Conservation (phyloP, 2,888 invertebrate species). For the Augiades crinisus region DNA sequence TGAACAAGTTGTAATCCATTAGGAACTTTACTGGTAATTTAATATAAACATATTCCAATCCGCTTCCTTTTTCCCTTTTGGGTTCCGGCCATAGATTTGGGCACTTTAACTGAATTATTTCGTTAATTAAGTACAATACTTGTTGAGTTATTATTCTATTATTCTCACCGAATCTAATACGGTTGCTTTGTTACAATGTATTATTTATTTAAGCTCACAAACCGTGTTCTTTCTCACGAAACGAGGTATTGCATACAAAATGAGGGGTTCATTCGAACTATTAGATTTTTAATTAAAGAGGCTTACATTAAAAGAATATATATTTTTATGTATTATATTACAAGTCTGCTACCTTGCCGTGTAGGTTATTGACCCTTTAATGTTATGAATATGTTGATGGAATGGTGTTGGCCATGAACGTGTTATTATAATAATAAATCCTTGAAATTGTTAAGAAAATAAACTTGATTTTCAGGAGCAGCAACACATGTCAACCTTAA, state of each 20-base stretch:
- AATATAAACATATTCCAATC: not conserved
- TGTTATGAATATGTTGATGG: too few species aligned
- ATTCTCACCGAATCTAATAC: not conserved
- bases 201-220: conserved; percentile 53
- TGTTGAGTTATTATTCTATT: not conserved
- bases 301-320: too few species aligned
- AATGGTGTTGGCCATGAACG: too few species aligned
- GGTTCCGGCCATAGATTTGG: not conserved
- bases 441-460: too few species aligned
- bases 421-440: too few species aligned
- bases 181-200: conserved; percentile 40
- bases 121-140: not conserved
- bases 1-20: not conserved
- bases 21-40: not conserved
- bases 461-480: too few species aligned
- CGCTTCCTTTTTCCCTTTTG: not conserved
- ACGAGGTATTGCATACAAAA: conserved; percentile 52
- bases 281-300: not conserved
- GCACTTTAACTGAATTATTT: not conserved
- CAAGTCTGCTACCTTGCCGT: too few species aligned
- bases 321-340: too few species aligned
- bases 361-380: too few species aligned
- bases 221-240: conserved; percentile 49
- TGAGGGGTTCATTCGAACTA: conserved; percentile 36
- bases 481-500: too few species aligned